phyloP scores from a whole-genome alignment of 2,113 vertebrate genomes.

The Malurus melanocephalus region DNA sequence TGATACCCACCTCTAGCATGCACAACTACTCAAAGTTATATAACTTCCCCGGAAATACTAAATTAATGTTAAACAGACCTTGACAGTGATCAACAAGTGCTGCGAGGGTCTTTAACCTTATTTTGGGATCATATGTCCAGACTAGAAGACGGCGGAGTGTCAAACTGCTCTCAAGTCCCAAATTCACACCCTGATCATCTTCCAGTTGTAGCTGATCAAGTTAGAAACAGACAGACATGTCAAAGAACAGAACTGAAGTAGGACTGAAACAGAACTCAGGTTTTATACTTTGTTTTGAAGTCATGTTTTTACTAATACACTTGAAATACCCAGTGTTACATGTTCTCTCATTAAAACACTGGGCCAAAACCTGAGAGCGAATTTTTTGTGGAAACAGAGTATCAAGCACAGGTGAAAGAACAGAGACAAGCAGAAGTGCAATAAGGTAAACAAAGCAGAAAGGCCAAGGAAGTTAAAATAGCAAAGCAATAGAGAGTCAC shows the following conservation, averaged over 20 bases:
- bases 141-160: constrained; percentile 92
- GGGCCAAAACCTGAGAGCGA: neutral
- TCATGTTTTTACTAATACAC: neutral
- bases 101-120: constrained; percentile 92
- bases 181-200: constrained; percentile 90
- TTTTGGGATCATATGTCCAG: constrained; percentile 96
- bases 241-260: neutral
- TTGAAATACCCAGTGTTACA: neutral
- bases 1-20: neutral
- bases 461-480: neutral
- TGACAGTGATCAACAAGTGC: constrained; percentile 97
- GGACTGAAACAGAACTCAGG: neutral
- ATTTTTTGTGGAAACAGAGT: neutral
- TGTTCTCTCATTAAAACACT: neutral
- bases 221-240: neutral
- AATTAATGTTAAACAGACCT: constrained; percentile 72
- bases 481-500: neutral
- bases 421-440: neutral
- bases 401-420: neutral
- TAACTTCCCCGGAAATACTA: neutral
- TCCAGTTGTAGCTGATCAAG: constrained; percentile 87
- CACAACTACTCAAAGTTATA: neutral
- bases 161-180: constrained; percentile 85
- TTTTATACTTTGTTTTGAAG: neutral
- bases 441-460: neutral